Evolutionary conservation across 1,140 invertebrate species (phyloP), one percentile per base, ranked within the genome.

Genomic region (Trypoxylus dichotomus): DNA sequence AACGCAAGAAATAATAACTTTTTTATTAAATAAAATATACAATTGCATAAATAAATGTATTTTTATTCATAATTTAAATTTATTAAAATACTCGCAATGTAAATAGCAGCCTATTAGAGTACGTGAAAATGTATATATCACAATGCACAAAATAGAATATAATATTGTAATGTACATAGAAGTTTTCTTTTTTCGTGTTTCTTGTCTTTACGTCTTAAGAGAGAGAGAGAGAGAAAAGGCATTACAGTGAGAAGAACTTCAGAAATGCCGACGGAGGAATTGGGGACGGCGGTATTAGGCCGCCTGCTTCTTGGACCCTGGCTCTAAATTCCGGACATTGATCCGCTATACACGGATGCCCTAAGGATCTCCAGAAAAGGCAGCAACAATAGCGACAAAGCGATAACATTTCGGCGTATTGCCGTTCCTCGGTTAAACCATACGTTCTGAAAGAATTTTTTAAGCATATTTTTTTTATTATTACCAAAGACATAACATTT

Each of bases 321-420:
- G 93, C 93, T 80, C 92, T 90, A 86, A 93, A 95, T 81, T 94
- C 92, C 0, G 93, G 93, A 85, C 94, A 93, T 83, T 93, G 92
- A 84, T 95, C 94, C 3, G 93, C 93, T 79, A 96, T 94, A 85
- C 95, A 97, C 0, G 95, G 95, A 86, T 97, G 96, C 0, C 96
- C 96, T 63, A 95, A 90, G 1, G 94, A 95, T 81, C 97, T 93
- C 98, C 98, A 99, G 86, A 98, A 99, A 42, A 99, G 90, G 85
- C 96, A 97, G 82, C 97, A 93, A 87, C 98, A 99, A 85, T 97
- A 95, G 78, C 95, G 92, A 86, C 98, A 99, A 58, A 99, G 88
- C 63, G 96, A 95, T 79, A 99, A 90, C 85, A 96, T 96, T 87
- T 99, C 97, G 1, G 97, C 96, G 87, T 96, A 99, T 82, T 91